phyloP scores from a whole-genome alignment of 2,797 vertebrate species.

The Coregonus suidteri region DNA sequence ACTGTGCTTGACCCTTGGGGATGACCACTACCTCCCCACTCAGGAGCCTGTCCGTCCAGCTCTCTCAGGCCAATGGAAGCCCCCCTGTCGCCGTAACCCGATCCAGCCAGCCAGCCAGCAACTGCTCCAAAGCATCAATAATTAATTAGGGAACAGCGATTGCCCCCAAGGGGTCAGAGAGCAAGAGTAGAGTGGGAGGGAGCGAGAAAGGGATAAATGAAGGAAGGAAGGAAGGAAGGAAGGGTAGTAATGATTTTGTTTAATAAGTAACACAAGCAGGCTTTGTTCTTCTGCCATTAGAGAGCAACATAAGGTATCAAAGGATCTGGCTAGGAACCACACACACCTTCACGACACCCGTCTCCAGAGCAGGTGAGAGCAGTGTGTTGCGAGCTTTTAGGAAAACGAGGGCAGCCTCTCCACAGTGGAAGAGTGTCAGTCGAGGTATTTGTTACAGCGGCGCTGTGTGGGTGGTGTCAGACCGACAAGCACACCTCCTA shows the following conservation, averaged over 20 bases:
- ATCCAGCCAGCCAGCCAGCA: slow-evolving; percentile 72
- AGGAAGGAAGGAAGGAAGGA: slow-evolving; percentile 35
- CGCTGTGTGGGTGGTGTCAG: slow-evolving; percentile 23
- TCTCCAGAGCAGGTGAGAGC: slow-evolving; percentile 31
- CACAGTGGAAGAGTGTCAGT: slow-evolving; percentile 19
- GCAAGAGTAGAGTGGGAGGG: slow-evolving; percentile 52
- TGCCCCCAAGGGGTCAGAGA: slow-evolving; percentile 80
- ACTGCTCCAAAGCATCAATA: slow-evolving; percentile 85
- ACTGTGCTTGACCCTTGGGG: slow-evolving; percentile 51
- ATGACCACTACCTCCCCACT: slow-evolving; percentile 64
- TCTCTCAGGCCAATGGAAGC: slow-evolving; percentile 64
- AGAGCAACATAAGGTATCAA: slow-evolving; percentile 46
- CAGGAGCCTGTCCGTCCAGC: slow-evolving; percentile 53
- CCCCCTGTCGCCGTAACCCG: slow-evolving; percentile 71
- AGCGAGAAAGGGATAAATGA: slow-evolving; percentile 42
- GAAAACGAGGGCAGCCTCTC: slow-evolving; percentile 8
- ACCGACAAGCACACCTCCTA: slow-evolving; percentile 43
- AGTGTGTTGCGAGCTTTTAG: slow-evolving; percentile 21
- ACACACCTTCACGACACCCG: slow-evolving; percentile 1
- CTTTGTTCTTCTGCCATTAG: slow-evolving; percentile 67
- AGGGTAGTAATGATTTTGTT: slow-evolving; percentile 66
- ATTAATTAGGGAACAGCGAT: slow-evolving; percentile 88
- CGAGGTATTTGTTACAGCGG: slow-evolving; percentile 40
- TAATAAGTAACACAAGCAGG: slow-evolving; percentile 76
- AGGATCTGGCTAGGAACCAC: slow-evolving; percentile 16